Base-by-base conservation (phyloP, 2,888 invertebrate species). In the Monoplex corrugatus region DNA sequence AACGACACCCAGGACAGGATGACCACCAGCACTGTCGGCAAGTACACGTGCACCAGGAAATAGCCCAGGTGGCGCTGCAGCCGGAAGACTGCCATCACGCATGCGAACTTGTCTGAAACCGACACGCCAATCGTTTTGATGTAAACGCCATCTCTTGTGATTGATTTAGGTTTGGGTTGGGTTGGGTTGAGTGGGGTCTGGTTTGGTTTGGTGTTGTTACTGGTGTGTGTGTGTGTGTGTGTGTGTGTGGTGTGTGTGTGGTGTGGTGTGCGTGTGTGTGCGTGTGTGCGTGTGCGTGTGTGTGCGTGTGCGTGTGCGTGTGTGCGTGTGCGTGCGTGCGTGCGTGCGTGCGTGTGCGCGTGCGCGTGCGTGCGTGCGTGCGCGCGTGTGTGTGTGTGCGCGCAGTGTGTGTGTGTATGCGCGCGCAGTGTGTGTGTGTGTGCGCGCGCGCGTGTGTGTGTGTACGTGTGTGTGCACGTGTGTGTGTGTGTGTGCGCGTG, bases 21-120 rank as follows among this genome's bases (percentile, higher is more conserved):
- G 83, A 88, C 83, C 44, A 88, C 83, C 43, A 88, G 88, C 83
- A 83, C 83, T 16, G 68, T 88, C 35, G 88, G 88, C 44, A 88
- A 83, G 83, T 82, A 88, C 88, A 88, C 82, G 88, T 88, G 82
- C 83, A 88, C 96, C 75, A 96, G 93, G 93, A 96, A 96, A 96
- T 98, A 98, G 35, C 98, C 98, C 97, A 98, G 98, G 95, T 98
- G 98, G 3, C 98, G 97, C 95, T 97, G 97, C 68, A 98, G 97
- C 95, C 97, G 97, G 94, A 98, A 98, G 94, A 97, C 97, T 19
- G 89, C 90, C 75, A 75, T 82, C 63, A 91, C 89, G 87, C 91
- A 91, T 16, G 91, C 87, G 85, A 90, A 91, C 32, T 84, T 28
- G 23, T 50, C 84, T 84, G 84, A 45, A 32, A 68, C 68, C 68